Evolutionary conservation across 1,140 invertebrate species (phyloP).

Genomic region (Aphidius ervi): DNA sequence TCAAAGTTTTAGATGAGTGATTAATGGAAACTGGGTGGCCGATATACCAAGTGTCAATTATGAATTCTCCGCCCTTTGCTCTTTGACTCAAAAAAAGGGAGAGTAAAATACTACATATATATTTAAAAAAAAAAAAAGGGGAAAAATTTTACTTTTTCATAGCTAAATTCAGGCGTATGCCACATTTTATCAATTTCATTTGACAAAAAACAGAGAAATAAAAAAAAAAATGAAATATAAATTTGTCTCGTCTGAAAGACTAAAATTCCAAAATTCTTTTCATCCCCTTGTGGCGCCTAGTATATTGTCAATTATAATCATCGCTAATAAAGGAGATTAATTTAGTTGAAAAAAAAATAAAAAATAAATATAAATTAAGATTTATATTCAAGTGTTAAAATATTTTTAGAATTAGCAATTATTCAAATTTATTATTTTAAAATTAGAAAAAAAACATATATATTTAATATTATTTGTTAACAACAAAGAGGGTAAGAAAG

Average conservation of each 20-base stretch:
- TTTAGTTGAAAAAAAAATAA: no score
- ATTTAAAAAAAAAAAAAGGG: not conserved
- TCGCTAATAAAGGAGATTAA: not conserved
- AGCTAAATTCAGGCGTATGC: conserved; percentile 20
- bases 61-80: no score
- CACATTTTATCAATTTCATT: conserved; percentile 23
- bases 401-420: not conserved
- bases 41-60: no score
- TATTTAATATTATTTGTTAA: not conserved
- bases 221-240: conserved; percentile 17
- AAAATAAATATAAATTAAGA: no score
- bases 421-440: not conserved
- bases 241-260: conserved; percentile 24
- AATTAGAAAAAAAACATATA: not conserved
- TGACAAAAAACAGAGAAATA: conserved; percentile 16
- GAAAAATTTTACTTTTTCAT: conserved; percentile 17
- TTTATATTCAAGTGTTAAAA: not conserved
- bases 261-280: conserved; percentile 22
- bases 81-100: no score
- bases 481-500: not conserved
- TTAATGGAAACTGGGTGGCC: no score
- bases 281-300: conserved; percentile 8
- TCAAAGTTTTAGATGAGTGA: no score
- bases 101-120: no score
- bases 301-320: conserved; percentile 2